These are phyloP conservation scores for Epinotia brunnichana DNA, from an alignment of 2,888 invertebrate genomes.

Conservation along the genomic window DNA sequence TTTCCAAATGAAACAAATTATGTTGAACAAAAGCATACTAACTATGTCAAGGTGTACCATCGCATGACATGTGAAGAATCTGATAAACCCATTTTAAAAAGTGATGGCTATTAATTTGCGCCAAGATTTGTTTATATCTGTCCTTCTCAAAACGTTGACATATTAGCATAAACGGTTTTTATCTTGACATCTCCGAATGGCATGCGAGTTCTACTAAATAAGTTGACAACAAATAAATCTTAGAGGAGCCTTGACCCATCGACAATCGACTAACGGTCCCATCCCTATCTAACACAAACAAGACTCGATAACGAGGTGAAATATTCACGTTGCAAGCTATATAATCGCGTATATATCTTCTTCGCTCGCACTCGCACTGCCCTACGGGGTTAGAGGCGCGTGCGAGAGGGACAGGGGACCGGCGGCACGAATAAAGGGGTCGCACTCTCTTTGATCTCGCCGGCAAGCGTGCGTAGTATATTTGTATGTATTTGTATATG, in stretches of 20 bases:
- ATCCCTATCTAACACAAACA: conserved; percentile 82
- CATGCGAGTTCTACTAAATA: conserved; percentile 2
- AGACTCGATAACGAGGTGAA: conserved; percentile 84
- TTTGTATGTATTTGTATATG: conserved; percentile 72
- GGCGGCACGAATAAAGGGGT: conserved; percentile 82
- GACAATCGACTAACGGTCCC: conserved; percentile 63
- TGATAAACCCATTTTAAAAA: background rate
- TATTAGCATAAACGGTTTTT: conserved; percentile 16
- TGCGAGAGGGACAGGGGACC: conserved; percentile 78
- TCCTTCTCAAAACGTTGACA: background rate
- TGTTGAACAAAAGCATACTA: background rate
- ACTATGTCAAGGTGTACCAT: background rate
- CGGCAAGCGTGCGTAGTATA: conserved; percentile 78
- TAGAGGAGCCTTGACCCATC: conserved; percentile 50
- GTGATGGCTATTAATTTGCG: background rate
- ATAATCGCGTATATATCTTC: conserved; percentile 72
- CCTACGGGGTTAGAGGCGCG: conserved; percentile 63
- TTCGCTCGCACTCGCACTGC: conserved; percentile 65
- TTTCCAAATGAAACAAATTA: background rate
- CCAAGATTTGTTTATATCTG: background rate
- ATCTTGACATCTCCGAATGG: conserved; percentile 13
- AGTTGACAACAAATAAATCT: conserved; percentile 11
- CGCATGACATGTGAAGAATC: background rate
- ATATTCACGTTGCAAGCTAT: conserved; percentile 82
- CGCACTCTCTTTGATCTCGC: conserved; percentile 80